Evolutionary conservation across 2,888 invertebrate species (phyloP).

Genomic region (Seira musarum): DNA sequence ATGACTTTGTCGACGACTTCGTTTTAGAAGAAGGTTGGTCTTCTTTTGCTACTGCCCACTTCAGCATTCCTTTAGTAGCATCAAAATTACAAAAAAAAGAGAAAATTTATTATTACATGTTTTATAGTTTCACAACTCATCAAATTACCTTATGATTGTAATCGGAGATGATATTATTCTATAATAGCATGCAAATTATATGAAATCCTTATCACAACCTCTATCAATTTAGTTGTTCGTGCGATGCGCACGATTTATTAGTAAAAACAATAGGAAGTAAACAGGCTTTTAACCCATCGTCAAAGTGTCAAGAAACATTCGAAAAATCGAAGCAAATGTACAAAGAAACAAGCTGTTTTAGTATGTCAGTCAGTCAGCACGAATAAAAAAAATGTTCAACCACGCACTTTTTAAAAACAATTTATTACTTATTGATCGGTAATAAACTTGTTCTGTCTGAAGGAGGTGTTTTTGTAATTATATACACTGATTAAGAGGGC

Average conservation of each 20-base stretch:
- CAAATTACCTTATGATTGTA: constrained; percentile 50
- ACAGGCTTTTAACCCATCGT: background rate
- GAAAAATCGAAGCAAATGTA: background rate
- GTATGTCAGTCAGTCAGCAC: background rate
- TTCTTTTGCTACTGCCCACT: constrained; percentile 69
- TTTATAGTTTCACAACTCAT: constrained; percentile 51
- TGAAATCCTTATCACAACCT: no score
- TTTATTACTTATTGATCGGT: background rate
- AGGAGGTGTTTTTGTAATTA: background rate
- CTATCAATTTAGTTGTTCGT: no score
- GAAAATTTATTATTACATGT: constrained; percentile 41
- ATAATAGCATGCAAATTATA: constrained; percentile 43
- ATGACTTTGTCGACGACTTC: constrained; percentile 49
- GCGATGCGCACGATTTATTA: background rate
- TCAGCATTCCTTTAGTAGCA: constrained; percentile 64
- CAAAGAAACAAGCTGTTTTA: background rate
- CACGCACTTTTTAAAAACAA: background rate
- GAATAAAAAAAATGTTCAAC: background rate
- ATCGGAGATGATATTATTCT: constrained; percentile 17
- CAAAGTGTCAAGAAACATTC: background rate
- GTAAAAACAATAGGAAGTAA: background rate
- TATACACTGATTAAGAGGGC: background rate
- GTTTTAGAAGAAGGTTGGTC: constrained; percentile 62
- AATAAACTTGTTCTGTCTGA: background rate
- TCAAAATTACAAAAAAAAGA: constrained; percentile 34